Base-by-base conservation (phyloP, 2,888 invertebrate species). In the Drosophila leonis region DNA sequence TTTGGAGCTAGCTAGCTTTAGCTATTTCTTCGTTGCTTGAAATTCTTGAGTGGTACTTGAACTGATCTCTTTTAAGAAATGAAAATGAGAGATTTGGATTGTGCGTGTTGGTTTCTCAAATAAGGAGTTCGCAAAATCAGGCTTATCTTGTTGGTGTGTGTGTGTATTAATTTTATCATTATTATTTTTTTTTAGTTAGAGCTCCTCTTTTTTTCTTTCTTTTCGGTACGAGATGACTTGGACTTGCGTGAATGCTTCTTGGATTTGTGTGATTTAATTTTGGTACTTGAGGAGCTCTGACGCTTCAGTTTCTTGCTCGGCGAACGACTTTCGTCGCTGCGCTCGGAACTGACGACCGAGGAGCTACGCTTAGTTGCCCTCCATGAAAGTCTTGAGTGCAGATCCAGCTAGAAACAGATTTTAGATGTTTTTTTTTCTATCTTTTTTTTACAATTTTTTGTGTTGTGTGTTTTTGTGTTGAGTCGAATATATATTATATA, bases 371-470 rank as follows among this genome's bases (percentile, higher is more conserved):
- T 86, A 90, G 72, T 88, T 88, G 68, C 88, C 81, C 77, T 89
- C 86, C 88, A 85, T 88, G 70, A 49, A 82, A 37, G 84, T 68
- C 70, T 87, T 87, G 88, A 77, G 72, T 76, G 79, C 75, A 70
- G 82, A 67, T 87, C 86, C 86, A 87, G 86, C 86, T 87, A 87
- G 86, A 87, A 87, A 86, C 83, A 90, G 81, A 85, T 85, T 84
- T 83, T 74, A 77, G 55, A 82, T 65, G 15, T 35, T 49, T 35
- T 72, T 67, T 67, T 65, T 64, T 59, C 49, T 39, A 37, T 54
- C 41, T 41, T 4, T 35, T 33, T 42, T 55, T 10, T 56, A 39
- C 13, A 63, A 41, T 56, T 64, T 70, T 20, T 20, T 46, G 64
- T 60, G 37, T 56, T 29, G 41, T 68, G 46, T 65, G 12, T 35